Evolutionary conservation across 2,888 invertebrate species (phyloP).

Genomic region (Drosophila tripunctata): DNA sequence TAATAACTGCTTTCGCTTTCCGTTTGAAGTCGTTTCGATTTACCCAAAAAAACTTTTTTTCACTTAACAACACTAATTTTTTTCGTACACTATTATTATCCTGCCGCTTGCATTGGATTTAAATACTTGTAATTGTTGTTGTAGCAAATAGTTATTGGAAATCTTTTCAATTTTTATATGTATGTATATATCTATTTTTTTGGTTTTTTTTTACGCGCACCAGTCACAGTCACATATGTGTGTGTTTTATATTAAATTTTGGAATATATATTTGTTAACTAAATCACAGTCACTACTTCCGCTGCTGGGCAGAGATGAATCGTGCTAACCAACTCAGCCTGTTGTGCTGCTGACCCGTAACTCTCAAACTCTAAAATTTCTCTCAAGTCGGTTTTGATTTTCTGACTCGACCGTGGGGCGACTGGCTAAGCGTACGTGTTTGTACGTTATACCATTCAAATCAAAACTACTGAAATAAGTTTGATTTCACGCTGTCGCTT

Average conservation of each 20-base stretch:
- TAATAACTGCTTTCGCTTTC: slow-evolving; percentile 14
- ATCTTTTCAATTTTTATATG: too few species aligned
- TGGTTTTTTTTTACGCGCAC: slow-evolving; percentile 37
- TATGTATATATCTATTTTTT: too few species aligned
- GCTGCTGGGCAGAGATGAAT: slow-evolving; percentile 12
- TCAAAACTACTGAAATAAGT: slow-evolving; percentile 84
- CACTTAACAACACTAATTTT: neutral
- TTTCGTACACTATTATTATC: slow-evolving; percentile 40
- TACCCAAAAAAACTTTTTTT: slow-evolving; percentile 44
- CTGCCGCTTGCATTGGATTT: slow-evolving; percentile 34
- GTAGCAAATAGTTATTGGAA: neutral
- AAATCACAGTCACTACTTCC: slow-evolving; percentile 32
- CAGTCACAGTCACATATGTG: slow-evolving; percentile 38
- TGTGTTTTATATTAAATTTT: too few species aligned
- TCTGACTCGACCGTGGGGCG: slow-evolving; percentile 69
- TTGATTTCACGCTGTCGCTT: slow-evolving; percentile 81
- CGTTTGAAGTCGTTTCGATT: slow-evolving; percentile 8
- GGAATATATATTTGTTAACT: slow-evolving; percentile 1
- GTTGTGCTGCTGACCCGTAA: slow-evolving; percentile 19
- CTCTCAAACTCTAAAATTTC: slow-evolving; percentile 3
- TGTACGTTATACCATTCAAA: slow-evolving; percentile 82
- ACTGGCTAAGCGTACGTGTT: too few species aligned
- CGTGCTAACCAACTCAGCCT: slow-evolving; percentile 54
- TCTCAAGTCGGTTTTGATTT: slow-evolving; percentile 38
- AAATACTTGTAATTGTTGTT: slow-evolving; percentile 28